These are phyloP conservation scores for Kryptolebias ocellatus DNA, from an alignment of 2,797 vertebrate genomes.

Conservation along the genomic window DNA sequence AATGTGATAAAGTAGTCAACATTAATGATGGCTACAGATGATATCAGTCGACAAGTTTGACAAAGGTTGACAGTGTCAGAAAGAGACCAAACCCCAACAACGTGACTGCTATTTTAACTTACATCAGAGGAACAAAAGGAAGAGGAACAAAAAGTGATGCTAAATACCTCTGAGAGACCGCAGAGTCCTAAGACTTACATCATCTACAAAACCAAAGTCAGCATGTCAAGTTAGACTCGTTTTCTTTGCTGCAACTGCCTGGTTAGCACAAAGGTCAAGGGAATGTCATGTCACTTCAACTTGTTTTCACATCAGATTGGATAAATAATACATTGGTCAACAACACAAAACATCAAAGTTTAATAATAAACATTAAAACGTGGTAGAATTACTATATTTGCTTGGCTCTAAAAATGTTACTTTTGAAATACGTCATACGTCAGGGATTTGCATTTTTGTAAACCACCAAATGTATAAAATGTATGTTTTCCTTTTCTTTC, in stretches of 20 bases:
- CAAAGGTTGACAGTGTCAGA: background rate
- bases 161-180: background rate
- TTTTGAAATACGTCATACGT: too few relatives aligned
- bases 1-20: background rate
- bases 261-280: background rate
- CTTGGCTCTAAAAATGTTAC: too few relatives aligned
- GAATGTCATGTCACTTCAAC: background rate
- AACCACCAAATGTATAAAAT: too few relatives aligned
- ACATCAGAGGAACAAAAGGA: background rate
- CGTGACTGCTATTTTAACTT: background rate
- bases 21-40: background rate
- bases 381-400: too few relatives aligned
- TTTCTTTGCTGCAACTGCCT: background rate
- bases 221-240: background rate
- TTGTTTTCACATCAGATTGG: background rate
- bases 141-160: background rate
- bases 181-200: background rate
- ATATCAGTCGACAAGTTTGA: background rate
- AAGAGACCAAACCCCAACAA: background rate
- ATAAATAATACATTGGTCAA: too few relatives aligned
- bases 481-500: too few relatives aligned
- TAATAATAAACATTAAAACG: too few relatives aligned
- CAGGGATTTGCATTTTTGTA: too few relatives aligned
- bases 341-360: too few relatives aligned
- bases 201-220: constrained; percentile 1